Conservation (phyloP, 1,140 invertebrate species). For the Calephelis nemesis region DNA sequence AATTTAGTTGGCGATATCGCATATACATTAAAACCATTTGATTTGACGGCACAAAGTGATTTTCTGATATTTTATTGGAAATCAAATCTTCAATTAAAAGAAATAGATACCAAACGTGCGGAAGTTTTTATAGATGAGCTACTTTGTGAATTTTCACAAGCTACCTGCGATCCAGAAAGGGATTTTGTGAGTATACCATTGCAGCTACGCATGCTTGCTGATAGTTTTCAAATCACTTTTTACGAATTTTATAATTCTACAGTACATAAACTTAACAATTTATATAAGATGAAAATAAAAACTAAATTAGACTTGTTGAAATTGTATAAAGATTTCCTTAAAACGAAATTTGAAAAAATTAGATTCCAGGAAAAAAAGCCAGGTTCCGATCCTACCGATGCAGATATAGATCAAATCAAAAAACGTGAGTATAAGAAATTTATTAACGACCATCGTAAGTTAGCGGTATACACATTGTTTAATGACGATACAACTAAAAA, state of each 20-base stretch:
- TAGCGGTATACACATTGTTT: constrained; percentile 14
- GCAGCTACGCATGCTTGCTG: constrained; percentile 20
- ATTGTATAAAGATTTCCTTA: constrained; percentile 20
- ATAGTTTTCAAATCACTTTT: constrained; percentile 12
- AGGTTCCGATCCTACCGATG: neutral
- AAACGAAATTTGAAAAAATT: constrained; percentile 20
- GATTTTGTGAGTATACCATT: constrained; percentile 22
- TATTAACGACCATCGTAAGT: constrained; percentile 16
- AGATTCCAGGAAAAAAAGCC: constrained; percentile 22
- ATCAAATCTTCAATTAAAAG: neutral
- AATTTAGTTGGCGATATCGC: neutral
- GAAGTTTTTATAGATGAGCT: constrained; percentile 4
- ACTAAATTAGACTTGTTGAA: constrained; percentile 9
- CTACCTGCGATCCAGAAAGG: constrained; percentile 9
- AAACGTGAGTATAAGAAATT: constrained; percentile 1
- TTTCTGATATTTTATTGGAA: constrained; percentile 20
- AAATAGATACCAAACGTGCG: neutral
- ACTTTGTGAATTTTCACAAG: constrained; percentile 19
- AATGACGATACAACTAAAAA: neutral
- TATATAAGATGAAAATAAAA: constrained; percentile 18
- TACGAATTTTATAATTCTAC: constrained; percentile 19
- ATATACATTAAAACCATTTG: constrained; percentile 9
- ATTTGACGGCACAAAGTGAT: neutral
- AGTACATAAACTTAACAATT: neutral
- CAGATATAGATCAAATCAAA: constrained; percentile 12